phyloP scores from a whole-genome alignment of 2,797 vertebrate genomes.

The Sebastes oblongus region DNA sequence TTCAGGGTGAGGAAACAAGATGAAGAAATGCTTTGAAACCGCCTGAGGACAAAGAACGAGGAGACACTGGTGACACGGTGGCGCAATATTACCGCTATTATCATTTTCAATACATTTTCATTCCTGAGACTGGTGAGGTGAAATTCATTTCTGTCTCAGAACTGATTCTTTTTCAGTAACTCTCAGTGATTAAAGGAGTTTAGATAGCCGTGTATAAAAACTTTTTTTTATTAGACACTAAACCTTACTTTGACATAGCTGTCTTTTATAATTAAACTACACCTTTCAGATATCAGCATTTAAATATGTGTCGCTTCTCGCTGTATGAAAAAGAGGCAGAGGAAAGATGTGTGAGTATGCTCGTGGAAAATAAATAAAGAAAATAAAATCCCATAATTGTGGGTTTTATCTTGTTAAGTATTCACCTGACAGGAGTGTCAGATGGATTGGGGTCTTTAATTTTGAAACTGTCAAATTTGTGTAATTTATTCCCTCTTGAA shows the following conservation, averaged over 20 bases:
- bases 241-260: background rate
- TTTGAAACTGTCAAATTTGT: conserved; percentile 56
- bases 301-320: background rate
- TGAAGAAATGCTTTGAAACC: conserved; percentile 76
- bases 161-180: background rate
- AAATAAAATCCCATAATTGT: conserved; percentile 31
- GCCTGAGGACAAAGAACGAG: conserved; percentile 62
- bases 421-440: conserved; percentile 50
- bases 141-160: conserved; percentile 27
- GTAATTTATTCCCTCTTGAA: conserved; percentile 70
- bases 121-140: conserved; percentile 20
- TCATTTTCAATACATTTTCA: conserved; percentile 57
- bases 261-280: background rate
- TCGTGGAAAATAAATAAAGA: background rate
- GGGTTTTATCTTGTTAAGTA: conserved; percentile 46
- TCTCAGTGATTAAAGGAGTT: conserved; percentile 5
- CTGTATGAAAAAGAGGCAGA: background rate
- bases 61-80: conserved; percentile 61
- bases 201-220: background rate
- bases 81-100: conserved; percentile 59
- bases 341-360: background rate
- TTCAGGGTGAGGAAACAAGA: conserved; percentile 71
- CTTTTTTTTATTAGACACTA: background rate
- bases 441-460: conserved; percentile 47
- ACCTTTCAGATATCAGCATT: background rate